A percentile compares a stretch with the other conserved stretches of the same genome.
These are phyloP conservation scores for Amphiprion ocellaris DNA, from an alignment of 2,113 vertebrate genomes.

Conservation along the genomic window DNA sequence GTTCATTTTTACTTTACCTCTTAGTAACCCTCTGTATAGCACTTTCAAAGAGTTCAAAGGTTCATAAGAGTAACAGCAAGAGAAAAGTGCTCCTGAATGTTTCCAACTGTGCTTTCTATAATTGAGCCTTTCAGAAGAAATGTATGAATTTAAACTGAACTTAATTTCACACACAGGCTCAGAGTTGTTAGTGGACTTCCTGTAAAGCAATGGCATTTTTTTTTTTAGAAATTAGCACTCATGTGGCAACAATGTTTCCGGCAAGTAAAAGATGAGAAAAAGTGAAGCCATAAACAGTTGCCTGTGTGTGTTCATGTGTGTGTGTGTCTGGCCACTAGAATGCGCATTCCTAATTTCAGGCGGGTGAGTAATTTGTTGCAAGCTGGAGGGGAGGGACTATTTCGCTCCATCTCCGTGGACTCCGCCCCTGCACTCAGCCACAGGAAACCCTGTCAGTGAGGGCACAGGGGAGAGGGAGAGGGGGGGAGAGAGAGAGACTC, in stretches of 20 bases:
- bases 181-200: not conserved
- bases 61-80: too few species aligned
- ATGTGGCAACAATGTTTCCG: conserved; percentile 18
- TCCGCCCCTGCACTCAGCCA: conserved; percentile 85
- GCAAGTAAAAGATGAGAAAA: not conserved
- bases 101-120: too few species aligned
- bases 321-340: conserved; percentile 60
- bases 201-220: conserved; percentile 7
- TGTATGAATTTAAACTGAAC: too few species aligned
- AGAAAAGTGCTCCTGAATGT: too few species aligned
- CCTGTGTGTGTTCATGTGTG: conserved; percentile 27
- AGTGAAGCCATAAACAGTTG: conserved; percentile 9
- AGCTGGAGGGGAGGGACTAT: conserved; percentile 65
- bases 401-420: conserved; percentile 75
- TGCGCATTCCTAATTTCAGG: conserved; percentile 79
- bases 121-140: too few species aligned
- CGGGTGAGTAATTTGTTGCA: conserved; percentile 70
- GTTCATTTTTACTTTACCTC: too few species aligned
- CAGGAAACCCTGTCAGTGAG: conserved; percentile 85
- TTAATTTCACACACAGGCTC: too few species aligned
- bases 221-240: not conserved
- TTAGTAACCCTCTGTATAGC: too few species aligned
- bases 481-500: conserved; percentile 5
- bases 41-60: too few species aligned
- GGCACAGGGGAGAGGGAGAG: conserved; percentile 47